Conservation (phyloP, 2,797 vertebrate species). For the Crenuchus spilurus region DNA sequence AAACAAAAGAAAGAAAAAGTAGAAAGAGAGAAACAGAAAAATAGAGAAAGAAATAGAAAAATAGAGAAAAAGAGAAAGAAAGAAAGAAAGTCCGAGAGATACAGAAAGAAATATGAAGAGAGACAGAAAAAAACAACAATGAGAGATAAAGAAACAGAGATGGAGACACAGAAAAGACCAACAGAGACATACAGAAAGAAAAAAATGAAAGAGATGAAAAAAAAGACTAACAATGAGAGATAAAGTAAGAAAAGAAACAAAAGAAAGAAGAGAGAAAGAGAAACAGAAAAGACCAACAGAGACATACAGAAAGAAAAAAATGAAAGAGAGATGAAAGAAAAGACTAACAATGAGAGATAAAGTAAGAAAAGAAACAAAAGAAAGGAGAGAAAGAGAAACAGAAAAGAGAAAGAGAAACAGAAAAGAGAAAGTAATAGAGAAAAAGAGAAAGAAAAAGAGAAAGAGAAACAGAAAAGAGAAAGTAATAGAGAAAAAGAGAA, state of each 20-base stretch:
- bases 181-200: no score
- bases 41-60: background rate
- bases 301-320: background rate
- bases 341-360: background rate
- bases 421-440: background rate
- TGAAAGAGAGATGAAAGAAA: background rate
- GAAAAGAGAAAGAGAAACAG: background rate
- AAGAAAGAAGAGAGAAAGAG: background rate
- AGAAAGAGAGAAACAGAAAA: background rate
- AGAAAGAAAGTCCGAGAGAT: background rate
- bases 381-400: background rate
- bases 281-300: background rate
- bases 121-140: background rate
- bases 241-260: background rate
- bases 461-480: background rate
- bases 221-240: no score
- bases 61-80: background rate
- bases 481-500: background rate
- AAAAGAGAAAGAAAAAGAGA: background rate
- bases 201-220: background rate
- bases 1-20: background rate
- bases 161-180: no score
- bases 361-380: no score
- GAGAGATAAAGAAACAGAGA: background rate
- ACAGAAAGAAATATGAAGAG: background rate